Conservation (phyloP, 2,113 vertebrate species). For the Picathartes gymnocephalus region DNA sequence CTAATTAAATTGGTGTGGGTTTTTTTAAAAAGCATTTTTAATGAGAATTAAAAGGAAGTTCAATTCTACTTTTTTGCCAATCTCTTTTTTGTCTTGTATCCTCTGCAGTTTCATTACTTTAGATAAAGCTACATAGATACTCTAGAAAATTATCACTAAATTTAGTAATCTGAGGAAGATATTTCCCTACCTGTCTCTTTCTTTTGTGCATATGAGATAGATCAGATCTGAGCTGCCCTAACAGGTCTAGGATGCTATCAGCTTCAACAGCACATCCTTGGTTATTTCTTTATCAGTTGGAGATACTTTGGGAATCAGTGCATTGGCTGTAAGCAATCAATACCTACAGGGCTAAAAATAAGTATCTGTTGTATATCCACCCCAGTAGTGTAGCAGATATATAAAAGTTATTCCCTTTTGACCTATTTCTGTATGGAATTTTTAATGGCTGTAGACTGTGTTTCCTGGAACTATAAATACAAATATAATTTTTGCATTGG, state of each 20-base stretch:
- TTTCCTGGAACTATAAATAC: neutral
- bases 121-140: neutral
- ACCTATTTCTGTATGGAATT: neutral
- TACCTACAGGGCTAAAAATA: neutral
- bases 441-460: neutral
- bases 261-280: neutral
- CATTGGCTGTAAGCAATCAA: neutral
- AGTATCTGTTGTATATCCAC: neutral
- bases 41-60: neutral
- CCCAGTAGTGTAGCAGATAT: neutral
- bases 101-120: neutral
- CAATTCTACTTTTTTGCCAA: neutral
- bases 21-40: neutral
- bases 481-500: neutral
- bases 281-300: neutral
- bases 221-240: neutral
- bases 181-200: neutral
- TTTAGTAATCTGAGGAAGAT: neutral
- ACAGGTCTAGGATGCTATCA: neutral
- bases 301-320: neutral
- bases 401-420: neutral
- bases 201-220: neutral
- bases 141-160: neutral
- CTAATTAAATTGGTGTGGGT: neutral
- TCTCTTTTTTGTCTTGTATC: neutral